These are phyloP conservation scores for Megalops cyprinoides DNA, from an alignment of 2,797 vertebrate species.

Conservation along the genomic window DNA sequence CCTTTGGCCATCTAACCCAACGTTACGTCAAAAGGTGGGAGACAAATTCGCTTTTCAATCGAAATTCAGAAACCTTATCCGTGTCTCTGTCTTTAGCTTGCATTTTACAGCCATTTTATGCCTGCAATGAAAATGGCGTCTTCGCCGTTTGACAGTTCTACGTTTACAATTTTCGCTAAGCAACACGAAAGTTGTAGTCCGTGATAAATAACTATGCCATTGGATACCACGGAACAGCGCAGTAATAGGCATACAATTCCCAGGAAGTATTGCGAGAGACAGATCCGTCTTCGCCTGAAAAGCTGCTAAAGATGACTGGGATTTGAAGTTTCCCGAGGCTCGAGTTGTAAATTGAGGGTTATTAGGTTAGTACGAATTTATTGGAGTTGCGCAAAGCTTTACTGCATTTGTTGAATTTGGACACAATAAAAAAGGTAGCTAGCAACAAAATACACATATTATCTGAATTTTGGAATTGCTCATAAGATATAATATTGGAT, in stretches of 20 bases:
- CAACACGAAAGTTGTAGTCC: constrained; percentile 67
- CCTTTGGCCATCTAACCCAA: constrained; percentile 60
- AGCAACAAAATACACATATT: too few relatives aligned
- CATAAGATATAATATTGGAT: too few relatives aligned
- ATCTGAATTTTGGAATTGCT: neutral
- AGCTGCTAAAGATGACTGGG: neutral
- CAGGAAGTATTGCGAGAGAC: constrained; percentile 33
- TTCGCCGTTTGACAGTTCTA: constrained; percentile 69
- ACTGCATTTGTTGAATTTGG: neutral
- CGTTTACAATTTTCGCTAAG: constrained; percentile 58
- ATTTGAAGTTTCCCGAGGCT: constrained; percentile 13
- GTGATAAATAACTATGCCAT: accelerated
- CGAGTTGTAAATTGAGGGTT: neutral
- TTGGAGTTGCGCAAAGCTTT: neutral
- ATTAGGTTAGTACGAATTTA: neutral
- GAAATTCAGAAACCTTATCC: constrained; percentile 31
- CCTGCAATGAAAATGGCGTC: constrained; percentile 86
- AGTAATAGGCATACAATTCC: constrained; percentile 55
- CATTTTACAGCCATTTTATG: constrained; percentile 86
- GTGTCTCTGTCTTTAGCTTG: constrained; percentile 50
- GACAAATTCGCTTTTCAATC: constrained; percentile 43
- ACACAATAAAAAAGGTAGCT: neutral
- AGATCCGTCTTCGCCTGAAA: neutral
- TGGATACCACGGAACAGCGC: too few relatives aligned
- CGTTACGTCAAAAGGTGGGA: constrained; percentile 40